phyloP scores from a whole-genome alignment of 2,797 vertebrate genomes.

The Chelonia mydas region DNA sequence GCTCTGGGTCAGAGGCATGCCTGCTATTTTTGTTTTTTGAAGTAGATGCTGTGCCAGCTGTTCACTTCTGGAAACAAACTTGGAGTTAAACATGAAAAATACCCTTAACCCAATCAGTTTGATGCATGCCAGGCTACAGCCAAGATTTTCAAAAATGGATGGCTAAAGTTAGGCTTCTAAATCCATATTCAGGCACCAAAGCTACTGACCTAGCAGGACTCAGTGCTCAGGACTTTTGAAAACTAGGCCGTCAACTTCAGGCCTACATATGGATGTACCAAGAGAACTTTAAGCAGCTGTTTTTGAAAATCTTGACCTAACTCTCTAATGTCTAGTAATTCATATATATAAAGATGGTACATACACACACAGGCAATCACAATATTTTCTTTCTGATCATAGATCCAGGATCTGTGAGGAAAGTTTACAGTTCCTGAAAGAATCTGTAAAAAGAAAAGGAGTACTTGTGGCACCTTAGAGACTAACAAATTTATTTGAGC shows the following conservation, averaged over 20 bases:
- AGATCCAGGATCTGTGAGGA: not conserved
- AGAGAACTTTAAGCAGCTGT: not conserved
- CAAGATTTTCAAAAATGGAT: constrained; percentile 48
- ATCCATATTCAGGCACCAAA: not conserved
- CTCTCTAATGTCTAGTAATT: not conserved
- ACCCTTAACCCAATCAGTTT: constrained; percentile 46
- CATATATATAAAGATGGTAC: not conserved
- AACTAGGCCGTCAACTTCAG: not conserved
- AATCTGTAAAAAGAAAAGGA: too few species aligned
- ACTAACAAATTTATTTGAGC: too few species aligned
- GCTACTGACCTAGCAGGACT: not conserved
- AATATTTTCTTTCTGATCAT: not conserved
- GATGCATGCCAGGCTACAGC: constrained; percentile 37
- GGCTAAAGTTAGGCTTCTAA: not conserved
- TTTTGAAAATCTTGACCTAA: not conserved
- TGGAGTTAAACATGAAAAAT: constrained; percentile 55
- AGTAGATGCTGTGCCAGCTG: constrained; percentile 39
- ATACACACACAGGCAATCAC: not conserved
- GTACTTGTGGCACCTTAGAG: too few species aligned
- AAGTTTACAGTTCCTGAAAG: not conserved
- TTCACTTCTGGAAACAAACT: constrained; percentile 12
- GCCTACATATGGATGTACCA: not conserved
- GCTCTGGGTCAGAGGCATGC: constrained; percentile 58
- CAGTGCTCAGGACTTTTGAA: not conserved
- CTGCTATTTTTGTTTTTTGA: constrained; percentile 66